A percentile compares a stretch with the other conserved stretches of the same genome.
phyloP scores from a whole-genome alignment of 2,888 invertebrate genomes.

The Myopa tessellatipennis region DNA sequence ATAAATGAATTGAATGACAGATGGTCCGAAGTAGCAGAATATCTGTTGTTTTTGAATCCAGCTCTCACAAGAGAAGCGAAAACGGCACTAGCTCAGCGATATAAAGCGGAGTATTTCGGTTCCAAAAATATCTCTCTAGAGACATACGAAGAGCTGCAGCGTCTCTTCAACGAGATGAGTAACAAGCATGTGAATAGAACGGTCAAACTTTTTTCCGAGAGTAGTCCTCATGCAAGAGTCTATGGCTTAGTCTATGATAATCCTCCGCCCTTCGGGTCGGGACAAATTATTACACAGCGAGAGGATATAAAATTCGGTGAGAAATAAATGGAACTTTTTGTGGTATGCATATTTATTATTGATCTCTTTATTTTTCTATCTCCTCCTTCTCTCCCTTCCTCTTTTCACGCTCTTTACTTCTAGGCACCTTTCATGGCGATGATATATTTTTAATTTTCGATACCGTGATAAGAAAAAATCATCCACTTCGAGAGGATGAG shows the following conservation, averaged over 20 bases:
- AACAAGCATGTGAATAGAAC: slow-evolving; percentile 71
- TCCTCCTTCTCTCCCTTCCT: background rate
- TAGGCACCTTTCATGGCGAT: slow-evolving; percentile 47
- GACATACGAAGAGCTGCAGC: slow-evolving; percentile 60
- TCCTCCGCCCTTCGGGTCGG: slow-evolving; percentile 71
- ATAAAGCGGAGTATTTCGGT: slow-evolving; percentile 61
- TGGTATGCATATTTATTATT: too few species aligned
- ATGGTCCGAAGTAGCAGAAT: slow-evolving; percentile 69
- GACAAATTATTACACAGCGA: slow-evolving; percentile 69
- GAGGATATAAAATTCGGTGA: slow-evolving; percentile 70
- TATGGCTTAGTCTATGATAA: slow-evolving; percentile 75
- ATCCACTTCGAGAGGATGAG: slow-evolving; percentile 44
- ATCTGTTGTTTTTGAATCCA: slow-evolving; percentile 45
- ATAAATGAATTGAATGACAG: slow-evolving; percentile 67
- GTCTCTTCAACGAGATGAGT: slow-evolving; percentile 76
- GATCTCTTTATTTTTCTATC: too few species aligned
- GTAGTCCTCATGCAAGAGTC: slow-evolving; percentile 70
- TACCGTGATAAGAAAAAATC: slow-evolving; percentile 8
- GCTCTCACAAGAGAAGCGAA: slow-evolving; percentile 26
- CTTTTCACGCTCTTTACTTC: background rate
- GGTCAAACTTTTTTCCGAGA: slow-evolving; percentile 71
- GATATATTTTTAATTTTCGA: slow-evolving; percentile 44
- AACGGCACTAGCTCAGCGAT: slow-evolving; percentile 34
- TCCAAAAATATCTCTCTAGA: slow-evolving; percentile 69
- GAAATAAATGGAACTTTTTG: background rate